Percentiles rank a stretch among this genome's conserved stretches.
Evolutionary conservation across 1,140 invertebrate genomes (phyloP).

Genomic region (Patella vulgata): DNA sequence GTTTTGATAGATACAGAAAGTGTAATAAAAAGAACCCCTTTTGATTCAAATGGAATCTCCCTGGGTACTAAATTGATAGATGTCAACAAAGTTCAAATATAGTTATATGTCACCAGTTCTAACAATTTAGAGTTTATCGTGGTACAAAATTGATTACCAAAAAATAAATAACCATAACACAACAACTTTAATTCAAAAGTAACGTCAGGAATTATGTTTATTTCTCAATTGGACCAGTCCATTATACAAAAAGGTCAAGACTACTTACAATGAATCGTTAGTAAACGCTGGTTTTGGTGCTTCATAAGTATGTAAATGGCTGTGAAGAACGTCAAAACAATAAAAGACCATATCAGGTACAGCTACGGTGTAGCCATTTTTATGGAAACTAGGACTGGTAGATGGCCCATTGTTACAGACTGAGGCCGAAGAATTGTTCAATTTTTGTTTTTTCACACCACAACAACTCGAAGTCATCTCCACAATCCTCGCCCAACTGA

Average conservation of each 20-base stretch:
- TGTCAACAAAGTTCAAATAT: too few relatives aligned
- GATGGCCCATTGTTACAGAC: constrained; percentile 66
- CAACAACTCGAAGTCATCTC: constrained; percentile 87
- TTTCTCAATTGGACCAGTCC: too few relatives aligned
- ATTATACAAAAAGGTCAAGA: constrained; percentile 21
- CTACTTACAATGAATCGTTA: constrained; percentile 93
- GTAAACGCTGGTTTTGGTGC: constrained; percentile 88
- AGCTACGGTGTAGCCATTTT: constrained; percentile 74
- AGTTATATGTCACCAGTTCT: too few relatives aligned
- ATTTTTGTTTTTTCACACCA: constrained; percentile 88
- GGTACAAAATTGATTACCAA: too few relatives aligned
- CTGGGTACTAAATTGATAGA: too few relatives aligned
- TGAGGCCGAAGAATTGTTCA: constrained; percentile 76
- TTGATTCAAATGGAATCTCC: too few relatives aligned
- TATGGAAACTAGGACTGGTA: constrained; percentile 71
- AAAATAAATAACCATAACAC: too few relatives aligned
- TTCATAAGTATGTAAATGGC: constrained; percentile 90
- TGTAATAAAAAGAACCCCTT: too few relatives aligned
- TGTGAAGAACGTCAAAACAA: constrained; percentile 97
- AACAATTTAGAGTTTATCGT: too few relatives aligned
- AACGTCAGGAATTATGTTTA: too few relatives aligned
- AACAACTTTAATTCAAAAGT: too few relatives aligned
- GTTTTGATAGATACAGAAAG: too few relatives aligned
- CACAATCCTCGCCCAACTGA: neutral
- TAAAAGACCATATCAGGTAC: constrained; percentile 97